phyloP scores from a whole-genome alignment of 2,113 vertebrate genomes.

The Rhabdornis inornatus region DNA sequence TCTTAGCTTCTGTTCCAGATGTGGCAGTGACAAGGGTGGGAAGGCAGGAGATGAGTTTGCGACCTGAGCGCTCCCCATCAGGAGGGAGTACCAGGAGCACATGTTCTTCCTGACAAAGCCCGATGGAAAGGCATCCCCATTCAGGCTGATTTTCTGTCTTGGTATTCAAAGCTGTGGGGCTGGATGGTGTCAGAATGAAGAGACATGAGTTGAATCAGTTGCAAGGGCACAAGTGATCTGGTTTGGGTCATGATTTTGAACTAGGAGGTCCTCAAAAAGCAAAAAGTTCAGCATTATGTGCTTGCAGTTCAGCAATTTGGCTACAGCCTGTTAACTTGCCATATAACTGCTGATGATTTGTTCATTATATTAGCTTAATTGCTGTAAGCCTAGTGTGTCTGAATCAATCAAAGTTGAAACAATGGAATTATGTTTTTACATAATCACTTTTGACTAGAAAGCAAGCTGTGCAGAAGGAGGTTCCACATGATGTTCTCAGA shows the following conservation, averaged over 20 bases:
- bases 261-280: not conserved
- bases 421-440: conserved; percentile 13
- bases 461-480: not conserved
- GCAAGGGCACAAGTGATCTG: not conserved
- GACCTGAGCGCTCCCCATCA: not conserved
- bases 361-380: conserved; percentile 39
- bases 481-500: conserved; percentile 11
- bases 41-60: not conserved
- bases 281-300: not conserved
- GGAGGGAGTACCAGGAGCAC: rapidly evolving
- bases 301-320: not conserved
- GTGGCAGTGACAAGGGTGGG: no score
- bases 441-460: conserved; percentile 37
- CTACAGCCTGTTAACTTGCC: not conserved
- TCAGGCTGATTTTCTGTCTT: not conserved
- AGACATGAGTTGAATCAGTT: rapidly evolving
- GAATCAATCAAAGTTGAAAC: conserved; percentile 46
- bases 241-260: not conserved
- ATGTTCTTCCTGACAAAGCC: not conserved
- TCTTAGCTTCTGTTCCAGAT: not conserved
- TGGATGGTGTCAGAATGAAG: not conserved
- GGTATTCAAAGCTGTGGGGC: not conserved
- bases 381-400: not conserved
- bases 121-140: not conserved
- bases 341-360: not conserved